Evolutionary conservation across 2,113 vertebrate genomes (phyloP).

Genomic region (Peromyscus maniculatus): DNA sequence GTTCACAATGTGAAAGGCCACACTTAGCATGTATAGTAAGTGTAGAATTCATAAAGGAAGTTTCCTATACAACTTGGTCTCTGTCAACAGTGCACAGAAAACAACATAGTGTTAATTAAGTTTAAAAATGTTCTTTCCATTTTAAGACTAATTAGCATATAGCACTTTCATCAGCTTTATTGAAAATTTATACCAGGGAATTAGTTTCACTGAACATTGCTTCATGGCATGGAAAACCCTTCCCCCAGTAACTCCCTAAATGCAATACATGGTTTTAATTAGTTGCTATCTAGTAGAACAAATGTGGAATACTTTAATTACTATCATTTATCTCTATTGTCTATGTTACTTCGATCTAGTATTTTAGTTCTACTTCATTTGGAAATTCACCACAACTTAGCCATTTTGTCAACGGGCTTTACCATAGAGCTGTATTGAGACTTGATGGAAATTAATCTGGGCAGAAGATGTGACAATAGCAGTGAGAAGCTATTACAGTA

Average conservation of each 20-base stretch:
- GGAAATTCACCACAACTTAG: neutral
- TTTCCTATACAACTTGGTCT: conserved; percentile 71
- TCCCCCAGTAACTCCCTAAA: neutral
- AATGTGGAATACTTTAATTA: conserved; percentile 47
- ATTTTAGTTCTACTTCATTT: conserved; percentile 46
- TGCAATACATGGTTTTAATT: conserved; percentile 57
- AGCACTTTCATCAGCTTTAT: conserved; percentile 80
- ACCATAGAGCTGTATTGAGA: neutral
- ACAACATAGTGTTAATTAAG: conserved; percentile 80
- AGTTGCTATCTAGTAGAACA: conserved; percentile 55
- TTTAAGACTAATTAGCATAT: conserved; percentile 82
- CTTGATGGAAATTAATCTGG: neutral
- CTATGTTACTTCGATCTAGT: neutral
- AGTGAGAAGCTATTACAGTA: neutral
- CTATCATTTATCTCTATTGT: conserved; percentile 36
- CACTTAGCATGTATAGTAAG: conserved; percentile 25
- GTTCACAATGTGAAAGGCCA: conserved; percentile 53
- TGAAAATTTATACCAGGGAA: conserved; percentile 76
- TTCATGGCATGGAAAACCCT: conserved; percentile 52
- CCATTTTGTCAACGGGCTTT: neutral
- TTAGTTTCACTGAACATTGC: conserved; percentile 65
- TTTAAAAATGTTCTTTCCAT: conserved; percentile 82
- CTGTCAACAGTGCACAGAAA: conserved; percentile 78
- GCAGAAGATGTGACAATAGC: neutral
- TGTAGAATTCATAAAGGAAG: conserved; percentile 64